phyloP scores from a whole-genome alignment of 2,113 vertebrate species.

The Pipa parva region DNA sequence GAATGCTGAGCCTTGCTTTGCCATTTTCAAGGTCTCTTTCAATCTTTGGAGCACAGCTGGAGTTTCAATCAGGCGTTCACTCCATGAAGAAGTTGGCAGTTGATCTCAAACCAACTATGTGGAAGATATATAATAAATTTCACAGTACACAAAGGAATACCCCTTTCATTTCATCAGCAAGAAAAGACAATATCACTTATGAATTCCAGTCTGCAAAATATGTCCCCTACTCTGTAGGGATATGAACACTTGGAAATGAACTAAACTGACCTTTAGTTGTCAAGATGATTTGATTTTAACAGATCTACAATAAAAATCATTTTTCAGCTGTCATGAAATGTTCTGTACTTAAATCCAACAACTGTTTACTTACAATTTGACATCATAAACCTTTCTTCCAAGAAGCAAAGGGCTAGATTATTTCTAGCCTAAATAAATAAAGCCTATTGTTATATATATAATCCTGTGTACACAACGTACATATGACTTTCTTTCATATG shows the following conservation, averaged over 20 bases:
- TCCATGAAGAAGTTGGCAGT: conserved; percentile 59
- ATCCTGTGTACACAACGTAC: conserved; percentile 17
- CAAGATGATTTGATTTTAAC: conserved; percentile 56
- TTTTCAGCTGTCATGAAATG: conserved; percentile 42
- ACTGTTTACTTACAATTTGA: conserved; percentile 35
- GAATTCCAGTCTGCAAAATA: conserved; percentile 59
- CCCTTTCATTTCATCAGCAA: conserved; percentile 55
- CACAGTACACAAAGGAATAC: conserved; percentile 50
- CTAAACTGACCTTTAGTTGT: conserved; percentile 54
- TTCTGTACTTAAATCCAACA: conserved; percentile 22
- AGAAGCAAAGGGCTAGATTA: conserved; percentile 15
- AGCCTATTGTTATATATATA: conserved; percentile 26
- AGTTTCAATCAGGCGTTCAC: conserved; percentile 62
- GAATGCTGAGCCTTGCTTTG: conserved; percentile 60
- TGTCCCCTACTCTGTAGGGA: conserved; percentile 51
- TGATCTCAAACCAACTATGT: conserved; percentile 53
- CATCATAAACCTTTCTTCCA: conserved; percentile 21
- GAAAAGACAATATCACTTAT: conserved; percentile 50
- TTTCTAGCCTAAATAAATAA: conserved; percentile 13
- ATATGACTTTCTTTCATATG: conserved; percentile 20
- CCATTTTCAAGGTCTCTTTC: conserved; percentile 69
- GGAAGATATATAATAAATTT: conserved; percentile 55
- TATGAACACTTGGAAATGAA: conserved; percentile 55
- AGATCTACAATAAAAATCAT: conserved; percentile 50
- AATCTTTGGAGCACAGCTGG: conserved; percentile 63